Base-by-base conservation (phyloP, 2,888 invertebrate species). In the Acronicta aceris region DNA sequence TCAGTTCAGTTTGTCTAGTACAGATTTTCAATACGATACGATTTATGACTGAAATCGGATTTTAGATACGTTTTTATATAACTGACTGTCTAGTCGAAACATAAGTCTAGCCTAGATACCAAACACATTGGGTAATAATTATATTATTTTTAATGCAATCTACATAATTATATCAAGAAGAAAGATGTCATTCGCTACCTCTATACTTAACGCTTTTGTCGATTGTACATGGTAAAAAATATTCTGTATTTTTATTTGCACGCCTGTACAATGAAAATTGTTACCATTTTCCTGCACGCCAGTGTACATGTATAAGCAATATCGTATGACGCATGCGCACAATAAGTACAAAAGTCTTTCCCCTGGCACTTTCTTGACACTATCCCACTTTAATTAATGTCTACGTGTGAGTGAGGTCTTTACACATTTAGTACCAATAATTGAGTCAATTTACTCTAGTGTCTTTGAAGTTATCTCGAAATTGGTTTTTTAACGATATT, bases 311-410 rank as follows among this genome's bases (percentile, higher is more conserved):
- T 49, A 48, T 36, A 63, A 38, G 38, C 38, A n/a, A n/a, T 64
- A 60, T 21, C 13, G 40, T 60, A 52, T 30, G 50, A 62, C 48
- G 55, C 48, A 64, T 62, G 62, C 62, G 62, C 65, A 49, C 54
- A 53, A 61, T 77, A 75, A 77, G 66, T 76, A 68, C 61, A 76
- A 73, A 68, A 68, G 67, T 78, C 59, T 61, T 50, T 68, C 62
- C 30, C 25, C 56, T 63, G 54, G 59, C 65, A 68, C 70, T 61
- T 49, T 27, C 46, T 48, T 48, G 15, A 60, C 45, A 51, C 38
- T 45, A 51, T 50, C 16, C 47, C 52, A 47, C 43, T 43, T n/a
- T 38, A 6, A 0, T 43, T 33, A 15, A n/a, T n/a, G 38, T 36
- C 33, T 38, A 30, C 47, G 40, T 52, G 43, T 58, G 60, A 30